These are phyloP conservation scores for Triplophysa tibetana DNA, from an alignment of 2,113 vertebrate species.

Conservation along the genomic window DNA sequence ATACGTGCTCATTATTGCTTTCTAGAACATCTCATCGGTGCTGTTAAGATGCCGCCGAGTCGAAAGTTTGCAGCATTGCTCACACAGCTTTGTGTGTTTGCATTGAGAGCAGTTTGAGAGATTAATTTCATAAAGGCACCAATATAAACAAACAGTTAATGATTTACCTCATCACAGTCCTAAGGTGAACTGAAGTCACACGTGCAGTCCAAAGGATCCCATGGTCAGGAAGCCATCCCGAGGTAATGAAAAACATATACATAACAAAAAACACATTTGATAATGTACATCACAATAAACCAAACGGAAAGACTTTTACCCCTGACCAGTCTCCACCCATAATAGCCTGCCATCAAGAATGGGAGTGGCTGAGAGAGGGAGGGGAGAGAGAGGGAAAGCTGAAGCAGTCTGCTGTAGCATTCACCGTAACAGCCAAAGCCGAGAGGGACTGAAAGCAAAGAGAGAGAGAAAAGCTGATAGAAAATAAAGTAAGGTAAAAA, in stretches of 20 bases:
- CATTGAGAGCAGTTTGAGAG: neutral
- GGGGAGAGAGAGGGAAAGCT: constrained; percentile 34
- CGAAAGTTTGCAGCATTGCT: constrained; percentile 4
- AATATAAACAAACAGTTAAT: constrained; percentile 8
- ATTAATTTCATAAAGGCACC: neutral
- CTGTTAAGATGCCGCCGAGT: constrained; percentile 11
- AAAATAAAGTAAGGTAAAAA: constrained; percentile 52
- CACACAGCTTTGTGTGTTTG: neutral
- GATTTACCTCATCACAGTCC: constrained; percentile 38
- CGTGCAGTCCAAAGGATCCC: neutral
- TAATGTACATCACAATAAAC: constrained; percentile 20
- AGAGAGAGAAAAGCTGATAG: constrained; percentile 44
- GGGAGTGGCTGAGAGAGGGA: constrained; percentile 57
- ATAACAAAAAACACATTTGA: constrained; percentile 11
- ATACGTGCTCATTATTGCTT: neutral
- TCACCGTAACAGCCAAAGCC: constrained; percentile 46
- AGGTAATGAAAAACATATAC: constrained; percentile 28
- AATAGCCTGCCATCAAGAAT: constrained; percentile 46
- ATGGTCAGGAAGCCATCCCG: neutral
- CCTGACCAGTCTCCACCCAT: constrained; percentile 53
- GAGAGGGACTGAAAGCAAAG: constrained; percentile 43
- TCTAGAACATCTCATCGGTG: constrained; percentile 13
- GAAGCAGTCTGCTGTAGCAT: constrained; percentile 43
- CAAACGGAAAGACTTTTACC: constrained; percentile 46
- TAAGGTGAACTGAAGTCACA: constrained; percentile 13